Percentiles rank a stretch among this genome's conserved stretches.
Conservation (phyloP, 2,113 vertebrate species). For the Heterochromis multidens region DNA sequence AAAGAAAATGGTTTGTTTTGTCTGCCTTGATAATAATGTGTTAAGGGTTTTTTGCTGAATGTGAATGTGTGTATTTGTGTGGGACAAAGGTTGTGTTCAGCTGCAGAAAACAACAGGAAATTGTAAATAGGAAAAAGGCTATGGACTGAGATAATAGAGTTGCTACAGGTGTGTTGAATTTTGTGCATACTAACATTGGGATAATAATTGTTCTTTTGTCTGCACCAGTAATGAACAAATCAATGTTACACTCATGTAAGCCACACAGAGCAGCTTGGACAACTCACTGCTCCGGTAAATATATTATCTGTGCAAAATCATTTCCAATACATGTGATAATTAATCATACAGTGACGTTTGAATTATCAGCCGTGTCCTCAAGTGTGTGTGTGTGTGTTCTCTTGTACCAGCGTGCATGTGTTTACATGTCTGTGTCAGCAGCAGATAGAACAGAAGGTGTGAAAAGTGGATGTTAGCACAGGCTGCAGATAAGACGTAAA, state of each 20-base stretch:
- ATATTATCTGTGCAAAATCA: slow-evolving; percentile 39
- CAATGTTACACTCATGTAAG: background rate
- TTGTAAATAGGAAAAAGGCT: slow-evolving; percentile 21
- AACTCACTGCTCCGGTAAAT: slow-evolving; percentile 13
- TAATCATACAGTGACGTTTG: slow-evolving; percentile 48
- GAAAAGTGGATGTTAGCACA: slow-evolving; percentile 56
- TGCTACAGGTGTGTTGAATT: slow-evolving; percentile 59
- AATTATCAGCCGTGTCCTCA: slow-evolving; percentile 24
- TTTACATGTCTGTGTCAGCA: slow-evolving; percentile 24
- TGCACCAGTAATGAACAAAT: slow-evolving; percentile 19
- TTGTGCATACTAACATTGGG: background rate
- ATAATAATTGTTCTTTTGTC: slow-evolving; percentile 18
- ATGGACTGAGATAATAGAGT: slow-evolving; percentile 30
- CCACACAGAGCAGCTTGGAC: background rate
- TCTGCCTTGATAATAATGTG: slow-evolving; percentile 55
- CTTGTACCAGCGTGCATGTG: background rate
- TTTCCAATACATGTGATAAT: slow-evolving; percentile 43
- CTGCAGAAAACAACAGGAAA: slow-evolving; percentile 22
- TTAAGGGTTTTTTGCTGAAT: slow-evolving; percentile 19
- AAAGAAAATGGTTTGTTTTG: slow-evolving; percentile 62
- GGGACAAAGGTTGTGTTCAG: slow-evolving; percentile 45
- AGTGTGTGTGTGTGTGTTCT: background rate
- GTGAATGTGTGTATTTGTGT: slow-evolving; percentile 26
- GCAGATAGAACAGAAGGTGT: slow-evolving; percentile 53
- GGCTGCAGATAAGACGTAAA: slow-evolving; percentile 61